These are phyloP conservation scores for Diadromus collaris DNA, from an alignment of 2,888 invertebrate species.

Conservation along the genomic window DNA sequence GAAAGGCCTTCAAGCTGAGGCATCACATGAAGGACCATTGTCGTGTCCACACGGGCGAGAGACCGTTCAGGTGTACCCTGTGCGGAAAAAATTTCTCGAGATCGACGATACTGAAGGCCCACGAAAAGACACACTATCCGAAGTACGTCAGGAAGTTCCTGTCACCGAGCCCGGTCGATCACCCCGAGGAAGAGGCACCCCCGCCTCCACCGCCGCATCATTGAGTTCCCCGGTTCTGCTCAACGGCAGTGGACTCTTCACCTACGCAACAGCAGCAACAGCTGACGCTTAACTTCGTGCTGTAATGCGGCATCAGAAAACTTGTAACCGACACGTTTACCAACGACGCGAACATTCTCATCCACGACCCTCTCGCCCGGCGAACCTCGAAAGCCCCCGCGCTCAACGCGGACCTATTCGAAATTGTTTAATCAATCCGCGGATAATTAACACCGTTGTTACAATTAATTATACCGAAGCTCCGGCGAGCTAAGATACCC, in stretches of 20 bases:
- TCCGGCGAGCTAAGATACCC: slow-evolving; percentile 25
- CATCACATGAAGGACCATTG: slow-evolving; percentile 98
- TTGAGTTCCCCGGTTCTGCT: slow-evolving; percentile 68
- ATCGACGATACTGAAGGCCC: slow-evolving; percentile 94
- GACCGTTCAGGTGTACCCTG: slow-evolving; percentile 93
- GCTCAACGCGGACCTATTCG: neutral
- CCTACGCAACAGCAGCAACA: slow-evolving; percentile 15
- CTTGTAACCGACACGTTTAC: neutral
- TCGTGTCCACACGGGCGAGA: slow-evolving; percentile 94
- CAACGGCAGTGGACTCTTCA: neutral
- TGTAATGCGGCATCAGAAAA: neutral
- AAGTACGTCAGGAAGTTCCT: slow-evolving; percentile 95
- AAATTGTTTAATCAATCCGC: slow-evolving; percentile 32
- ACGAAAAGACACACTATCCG: slow-evolving; percentile 96
- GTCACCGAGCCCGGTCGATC: slow-evolving; percentile 92
- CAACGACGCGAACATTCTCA: slow-evolving; percentile 2
- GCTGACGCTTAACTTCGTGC: slow-evolving; percentile 26
- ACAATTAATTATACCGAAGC: slow-evolving; percentile 8
- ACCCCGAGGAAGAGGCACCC: slow-evolving; percentile 87
- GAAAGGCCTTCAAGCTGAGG: slow-evolving; percentile 94
- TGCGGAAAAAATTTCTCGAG: slow-evolving; percentile 96
- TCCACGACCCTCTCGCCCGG: slow-evolving; percentile 10
- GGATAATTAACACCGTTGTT: slow-evolving; percentile 6
- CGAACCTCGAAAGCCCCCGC: neutral
- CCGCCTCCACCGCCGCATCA: slow-evolving; percentile 75